Evolutionary conservation across 2,888 invertebrate genomes (phyloP).

Genomic region (Acronicta aceris): DNA sequence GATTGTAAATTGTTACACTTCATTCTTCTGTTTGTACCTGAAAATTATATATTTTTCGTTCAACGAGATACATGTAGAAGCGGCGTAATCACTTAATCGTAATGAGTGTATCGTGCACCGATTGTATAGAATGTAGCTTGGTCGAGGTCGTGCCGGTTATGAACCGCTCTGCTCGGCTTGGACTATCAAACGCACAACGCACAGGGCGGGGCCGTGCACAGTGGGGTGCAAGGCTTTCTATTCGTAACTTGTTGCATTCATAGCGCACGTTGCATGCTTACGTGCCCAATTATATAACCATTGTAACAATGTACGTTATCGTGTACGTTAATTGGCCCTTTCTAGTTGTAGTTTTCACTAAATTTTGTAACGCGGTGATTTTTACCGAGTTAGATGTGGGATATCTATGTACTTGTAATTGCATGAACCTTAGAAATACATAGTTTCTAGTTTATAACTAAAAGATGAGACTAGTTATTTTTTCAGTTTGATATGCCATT

Average conservation of each 20-base stretch:
- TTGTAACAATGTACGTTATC: slow-evolving; percentile 47
- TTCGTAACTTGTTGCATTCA: slow-evolving; percentile 60
- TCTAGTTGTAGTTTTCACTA: slow-evolving; percentile 67
- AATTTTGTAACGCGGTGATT: slow-evolving; percentile 58
- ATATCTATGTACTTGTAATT: slow-evolving; percentile 70
- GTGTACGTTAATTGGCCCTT: slow-evolving; percentile 64
- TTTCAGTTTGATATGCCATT: slow-evolving; percentile 49
- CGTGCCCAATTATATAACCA: slow-evolving; percentile 62
- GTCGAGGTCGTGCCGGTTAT: slow-evolving; percentile 37
- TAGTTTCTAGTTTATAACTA: slow-evolving; percentile 76
- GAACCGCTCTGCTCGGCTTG: slow-evolving; percentile 39
- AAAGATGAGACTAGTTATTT: slow-evolving; percentile 62
- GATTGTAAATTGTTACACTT: slow-evolving; percentile 54
- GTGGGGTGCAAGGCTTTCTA: slow-evolving; percentile 67
- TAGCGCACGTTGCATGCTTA: slow-evolving; percentile 70
- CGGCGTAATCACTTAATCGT: slow-evolving; percentile 57
- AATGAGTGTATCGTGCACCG: slow-evolving; percentile 49
- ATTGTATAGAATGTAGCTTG: slow-evolving; percentile 43
- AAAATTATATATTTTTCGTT: slow-evolving; percentile 52
- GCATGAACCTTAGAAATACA: slow-evolving; percentile 79
- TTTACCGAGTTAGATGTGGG: slow-evolving; percentile 62
- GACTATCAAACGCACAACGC: slow-evolving; percentile 42
- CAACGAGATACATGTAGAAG: slow-evolving; percentile 49
- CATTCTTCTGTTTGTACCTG: slow-evolving; percentile 61
- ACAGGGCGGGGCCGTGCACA: slow-evolving; percentile 36